Percentiles rank a stretch among this genome's conserved stretches.
Conservation (phyloP, 2,888 invertebrate species). For the Dicranocentrus wangi region DNA sequence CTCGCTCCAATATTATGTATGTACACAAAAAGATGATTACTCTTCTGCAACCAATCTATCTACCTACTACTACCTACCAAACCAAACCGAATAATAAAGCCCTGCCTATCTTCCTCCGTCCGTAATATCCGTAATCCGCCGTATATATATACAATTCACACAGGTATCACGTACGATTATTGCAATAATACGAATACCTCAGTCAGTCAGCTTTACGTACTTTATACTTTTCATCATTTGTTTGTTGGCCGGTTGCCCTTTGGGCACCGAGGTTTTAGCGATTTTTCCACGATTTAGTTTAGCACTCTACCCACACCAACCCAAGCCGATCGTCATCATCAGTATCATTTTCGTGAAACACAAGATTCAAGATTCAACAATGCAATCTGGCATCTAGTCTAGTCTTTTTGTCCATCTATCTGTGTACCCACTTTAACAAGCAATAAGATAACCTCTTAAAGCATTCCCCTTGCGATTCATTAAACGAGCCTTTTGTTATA, state of each 20-base stretch:
- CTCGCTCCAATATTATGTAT: not conserved
- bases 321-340: constrained; percentile 5
- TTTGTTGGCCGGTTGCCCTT: constrained; percentile 45
- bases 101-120: too few relatives aligned
- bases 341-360: constrained; percentile 22
- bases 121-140: too few relatives aligned
- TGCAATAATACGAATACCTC: constrained; percentile 34
- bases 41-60: too few relatives aligned
- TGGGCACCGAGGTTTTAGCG: constrained; percentile 54
- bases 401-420: too few relatives aligned
- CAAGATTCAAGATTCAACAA: too few relatives aligned
- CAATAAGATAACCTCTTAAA: too few relatives aligned
- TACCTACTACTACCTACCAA: too few relatives aligned
- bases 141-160: too few relatives aligned
- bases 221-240: constrained; percentile 15
- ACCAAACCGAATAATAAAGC: too few relatives aligned
- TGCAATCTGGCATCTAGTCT: not conserved
- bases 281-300: constrained; percentile 58
- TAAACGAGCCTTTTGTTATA: constrained; percentile 31
- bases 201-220: too few relatives aligned
- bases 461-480: too few relatives aligned
- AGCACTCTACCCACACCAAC: constrained; percentile 43
- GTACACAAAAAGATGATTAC: not conserved
- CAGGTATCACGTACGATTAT: constrained; percentile 1
- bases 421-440: constrained; percentile 4